Conservation (phyloP, 2,888 invertebrate species). For the Physocephala rufipes region DNA sequence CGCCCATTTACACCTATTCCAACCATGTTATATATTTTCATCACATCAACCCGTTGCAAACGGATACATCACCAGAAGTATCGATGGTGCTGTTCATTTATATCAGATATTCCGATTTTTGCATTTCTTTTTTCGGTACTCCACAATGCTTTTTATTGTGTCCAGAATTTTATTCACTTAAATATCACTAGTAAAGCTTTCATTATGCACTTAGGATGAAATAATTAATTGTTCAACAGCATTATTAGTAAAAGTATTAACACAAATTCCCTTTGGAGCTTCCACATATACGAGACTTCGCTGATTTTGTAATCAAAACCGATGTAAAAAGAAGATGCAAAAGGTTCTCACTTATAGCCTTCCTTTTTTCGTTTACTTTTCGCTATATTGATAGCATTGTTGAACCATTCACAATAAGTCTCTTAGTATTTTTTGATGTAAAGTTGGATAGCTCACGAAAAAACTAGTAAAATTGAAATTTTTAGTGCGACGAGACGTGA, state of each 20-base stretch:
- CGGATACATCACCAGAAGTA: no score
- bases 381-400: not conserved
- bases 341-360: not conserved
- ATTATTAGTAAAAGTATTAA: no score
- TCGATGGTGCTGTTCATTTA: not conserved
- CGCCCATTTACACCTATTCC: not conserved
- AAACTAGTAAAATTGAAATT: no score
- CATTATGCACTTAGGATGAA: no score
- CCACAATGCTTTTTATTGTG: not conserved
- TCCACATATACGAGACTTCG: not conserved
- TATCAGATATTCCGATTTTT: not conserved
- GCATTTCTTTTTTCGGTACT: not conserved
- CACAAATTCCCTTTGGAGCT: not conserved
- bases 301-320: slow-evolving; percentile 28
- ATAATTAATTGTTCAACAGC: no score
- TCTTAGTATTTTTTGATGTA: no score
- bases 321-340: not conserved
- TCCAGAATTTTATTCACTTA: not conserved
- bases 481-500: no score
- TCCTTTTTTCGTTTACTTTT: not conserved
- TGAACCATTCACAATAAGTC: not conserved
- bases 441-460: no score
- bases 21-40: not conserved
- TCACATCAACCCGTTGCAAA: not conserved
- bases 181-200: not conserved